Percentiles rank a stretch among this genome's conserved stretches.
Evolutionary conservation across 2,888 invertebrate genomes (phyloP).

Genomic region (Acrocyrtus sp.): DNA sequence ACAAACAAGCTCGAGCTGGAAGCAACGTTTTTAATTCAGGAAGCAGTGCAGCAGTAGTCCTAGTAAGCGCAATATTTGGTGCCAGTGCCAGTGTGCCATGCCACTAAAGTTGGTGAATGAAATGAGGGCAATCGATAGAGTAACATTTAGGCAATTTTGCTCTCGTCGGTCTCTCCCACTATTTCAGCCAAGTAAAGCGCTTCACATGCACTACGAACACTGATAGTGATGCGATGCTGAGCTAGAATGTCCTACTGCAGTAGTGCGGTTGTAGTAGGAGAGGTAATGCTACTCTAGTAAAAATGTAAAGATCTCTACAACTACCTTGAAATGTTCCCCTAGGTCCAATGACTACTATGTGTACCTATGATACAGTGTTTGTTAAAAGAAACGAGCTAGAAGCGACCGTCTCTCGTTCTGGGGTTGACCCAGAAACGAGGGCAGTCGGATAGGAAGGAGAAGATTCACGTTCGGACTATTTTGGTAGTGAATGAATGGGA

Average conservation of each 20-base stretch:
- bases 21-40: neutral
- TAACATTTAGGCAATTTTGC: conserved; percentile 45
- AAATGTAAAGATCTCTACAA: neutral
- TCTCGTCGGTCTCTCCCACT: conserved; percentile 18
- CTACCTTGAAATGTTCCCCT: conserved; percentile 47
- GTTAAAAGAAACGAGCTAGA: neutral
- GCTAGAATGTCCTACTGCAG: conserved; percentile 10
- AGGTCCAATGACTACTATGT: conserved; percentile 39
- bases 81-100: conserved; percentile 6
- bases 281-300: neutral
- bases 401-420: conserved; percentile 2
- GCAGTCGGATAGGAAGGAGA: conserved; percentile 39
- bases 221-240: neutral
- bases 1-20: neutral
- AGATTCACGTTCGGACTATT: conserved; percentile 23
- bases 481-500: no score
- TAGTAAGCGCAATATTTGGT: conserved; percentile 11
- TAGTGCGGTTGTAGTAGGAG: conserved; percentile 18
- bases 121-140: conserved; percentile 58
- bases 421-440: conserved; percentile 50
- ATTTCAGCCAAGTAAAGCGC: neutral
- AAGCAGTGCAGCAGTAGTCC: neutral
- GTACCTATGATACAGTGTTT: neutral
- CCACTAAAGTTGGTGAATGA: conserved; percentile 37
- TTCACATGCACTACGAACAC: neutral